A percentile compares a stretch with the other conserved stretches of the same genome.
phyloP scores from a whole-genome alignment of 2,113 vertebrate genomes.

The Stercorarius parasiticus region DNA sequence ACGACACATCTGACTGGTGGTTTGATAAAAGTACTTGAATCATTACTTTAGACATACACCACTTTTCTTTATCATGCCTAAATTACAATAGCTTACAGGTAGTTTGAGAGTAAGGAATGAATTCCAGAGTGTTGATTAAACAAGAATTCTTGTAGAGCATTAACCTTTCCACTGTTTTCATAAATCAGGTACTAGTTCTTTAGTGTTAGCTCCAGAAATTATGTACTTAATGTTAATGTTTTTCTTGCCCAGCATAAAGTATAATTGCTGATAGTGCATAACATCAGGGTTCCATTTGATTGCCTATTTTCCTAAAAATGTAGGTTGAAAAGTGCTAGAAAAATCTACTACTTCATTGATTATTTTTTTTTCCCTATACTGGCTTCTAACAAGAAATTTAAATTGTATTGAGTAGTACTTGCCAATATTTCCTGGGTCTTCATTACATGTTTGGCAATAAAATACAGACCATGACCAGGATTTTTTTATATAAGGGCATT shows the following conservation, averaged over 20 bases:
- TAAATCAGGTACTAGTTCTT: not conserved
- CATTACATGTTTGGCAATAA: not conserved
- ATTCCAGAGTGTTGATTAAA: not conserved
- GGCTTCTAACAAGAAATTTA: not conserved
- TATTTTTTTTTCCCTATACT: not conserved
- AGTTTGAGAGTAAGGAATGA: not conserved
- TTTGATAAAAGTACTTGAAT: not conserved
- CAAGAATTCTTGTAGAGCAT: not conserved
- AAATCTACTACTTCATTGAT: not conserved
- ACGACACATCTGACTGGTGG: not conserved
- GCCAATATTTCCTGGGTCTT: not conserved
- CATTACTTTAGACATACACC: not conserved
- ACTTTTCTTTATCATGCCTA: not conserved
- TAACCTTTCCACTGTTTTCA: not conserved
- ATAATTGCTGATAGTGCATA: not conserved
- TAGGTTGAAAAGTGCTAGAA: not conserved
- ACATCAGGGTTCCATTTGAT: not conserved
- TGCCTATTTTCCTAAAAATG: not conserved
- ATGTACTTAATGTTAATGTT: not conserved
- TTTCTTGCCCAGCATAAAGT: not conserved
- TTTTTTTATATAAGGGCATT: not conserved
- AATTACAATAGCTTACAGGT: not conserved
- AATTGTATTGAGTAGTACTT: not conserved
- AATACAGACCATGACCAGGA: not conserved
- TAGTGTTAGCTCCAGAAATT: not conserved